A percentile compares a stretch with the other conserved stretches of the same genome.
phyloP scores from a whole-genome alignment of 2,888 invertebrate genomes.

The Adelphocoris suturalis region DNA sequence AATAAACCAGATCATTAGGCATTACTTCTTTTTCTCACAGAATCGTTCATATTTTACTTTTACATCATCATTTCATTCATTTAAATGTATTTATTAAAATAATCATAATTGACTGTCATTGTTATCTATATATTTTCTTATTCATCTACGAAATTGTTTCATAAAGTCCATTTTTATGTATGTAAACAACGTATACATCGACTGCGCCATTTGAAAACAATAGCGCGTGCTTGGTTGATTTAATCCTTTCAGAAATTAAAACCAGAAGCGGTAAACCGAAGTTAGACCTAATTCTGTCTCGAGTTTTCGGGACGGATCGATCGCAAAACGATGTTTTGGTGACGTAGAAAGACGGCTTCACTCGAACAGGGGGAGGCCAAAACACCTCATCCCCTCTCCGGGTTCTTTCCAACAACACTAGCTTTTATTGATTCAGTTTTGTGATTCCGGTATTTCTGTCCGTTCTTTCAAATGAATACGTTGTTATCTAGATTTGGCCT shows the following conservation, averaged over 20 bases:
- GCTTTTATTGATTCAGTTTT: conserved; percentile 49
- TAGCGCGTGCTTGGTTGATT: neutral
- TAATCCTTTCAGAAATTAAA: neutral
- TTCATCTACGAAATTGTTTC: too few relatives aligned
- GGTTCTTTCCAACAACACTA: conserved; percentile 52
- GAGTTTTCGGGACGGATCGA: conserved; percentile 21
- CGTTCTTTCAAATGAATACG: neutral
- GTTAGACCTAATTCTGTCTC: neutral
- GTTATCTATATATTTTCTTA: too few relatives aligned
- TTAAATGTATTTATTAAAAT: too few relatives aligned
- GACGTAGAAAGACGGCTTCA: neutral
- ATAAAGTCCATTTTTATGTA: too few relatives aligned
- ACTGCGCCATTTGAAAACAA: too few relatives aligned
- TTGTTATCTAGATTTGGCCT: neutral
- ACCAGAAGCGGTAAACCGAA: neutral
- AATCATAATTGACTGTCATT: too few relatives aligned
- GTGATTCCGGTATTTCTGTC: neutral
- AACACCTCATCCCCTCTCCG: conserved; percentile 56
- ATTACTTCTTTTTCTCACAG: too few relatives aligned
- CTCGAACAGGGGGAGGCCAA: conserved; percentile 10
- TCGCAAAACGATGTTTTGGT: conserved; percentile 11
- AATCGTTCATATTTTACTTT: too few relatives aligned
- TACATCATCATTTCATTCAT: too few relatives aligned
- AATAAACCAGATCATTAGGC: too few relatives aligned
- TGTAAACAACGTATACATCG: too few relatives aligned